Evolutionary conservation across 2,113 vertebrate species (phyloP).

Genomic region (Ictalurus punctatus): DNA sequence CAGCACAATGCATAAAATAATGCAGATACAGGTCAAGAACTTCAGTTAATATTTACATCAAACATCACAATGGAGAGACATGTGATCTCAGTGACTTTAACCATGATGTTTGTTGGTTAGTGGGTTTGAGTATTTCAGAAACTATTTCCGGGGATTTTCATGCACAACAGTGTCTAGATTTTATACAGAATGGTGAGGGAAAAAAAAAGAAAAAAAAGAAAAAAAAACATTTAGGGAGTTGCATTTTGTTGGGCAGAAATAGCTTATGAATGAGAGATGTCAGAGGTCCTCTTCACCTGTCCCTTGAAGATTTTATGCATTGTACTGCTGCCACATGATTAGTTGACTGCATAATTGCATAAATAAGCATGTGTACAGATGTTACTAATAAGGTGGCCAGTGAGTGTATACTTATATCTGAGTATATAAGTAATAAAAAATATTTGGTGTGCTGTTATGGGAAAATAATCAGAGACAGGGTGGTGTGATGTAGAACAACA

Average conservation of each 20-base stretch:
- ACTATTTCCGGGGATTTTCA: not conserved
- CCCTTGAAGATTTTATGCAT: not conserved
- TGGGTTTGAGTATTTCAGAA: not conserved
- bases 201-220: too few species aligned
- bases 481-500: not conserved
- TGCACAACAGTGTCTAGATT: not conserved
- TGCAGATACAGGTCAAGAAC: not conserved
- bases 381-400: not conserved
- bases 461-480: not conserved
- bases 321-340: not conserved
- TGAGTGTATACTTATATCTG: not conserved
- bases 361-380: not conserved
- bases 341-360: not conserved
- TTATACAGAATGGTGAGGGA: not conserved
- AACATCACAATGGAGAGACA: not conserved
- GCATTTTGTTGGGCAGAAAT: not conserved
- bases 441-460: not conserved
- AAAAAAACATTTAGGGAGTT: not conserved
- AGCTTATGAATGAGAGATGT: not conserved
- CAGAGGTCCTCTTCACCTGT: not conserved
- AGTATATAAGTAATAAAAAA: not conserved
- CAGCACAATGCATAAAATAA: not conserved
- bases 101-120: not conserved
- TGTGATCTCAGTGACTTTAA: not conserved
- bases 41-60: not conserved